Conservation (phyloP, 2,797 vertebrate species). For the Alectoris magna region DNA sequence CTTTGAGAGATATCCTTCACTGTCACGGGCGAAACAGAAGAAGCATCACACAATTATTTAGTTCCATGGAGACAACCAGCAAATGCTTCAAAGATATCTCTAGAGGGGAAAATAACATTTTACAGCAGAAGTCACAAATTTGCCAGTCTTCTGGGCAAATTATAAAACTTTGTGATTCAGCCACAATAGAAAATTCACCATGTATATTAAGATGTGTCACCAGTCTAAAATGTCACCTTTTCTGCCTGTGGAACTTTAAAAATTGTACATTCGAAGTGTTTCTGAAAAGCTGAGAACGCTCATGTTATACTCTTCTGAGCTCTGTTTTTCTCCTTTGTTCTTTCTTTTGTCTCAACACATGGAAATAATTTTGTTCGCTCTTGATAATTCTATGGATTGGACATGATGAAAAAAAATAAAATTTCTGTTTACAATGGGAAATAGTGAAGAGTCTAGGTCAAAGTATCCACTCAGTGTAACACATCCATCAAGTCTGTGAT, state of each 20-base stretch:
- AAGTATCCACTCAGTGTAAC: background rate
- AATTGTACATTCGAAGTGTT: background rate
- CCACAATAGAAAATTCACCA: background rate
- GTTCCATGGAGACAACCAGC: background rate
- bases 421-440: conserved; percentile 16
- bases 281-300: background rate
- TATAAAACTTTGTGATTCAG: background rate
- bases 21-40: background rate
- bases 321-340: background rate
- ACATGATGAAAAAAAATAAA: background rate
- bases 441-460: background rate
- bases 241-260: background rate
- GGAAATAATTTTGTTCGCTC: background rate
- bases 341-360: background rate
- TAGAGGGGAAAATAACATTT: background rate
- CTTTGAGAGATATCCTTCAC: background rate
- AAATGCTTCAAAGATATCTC: background rate
- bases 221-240: background rate
- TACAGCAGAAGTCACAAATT: background rate
- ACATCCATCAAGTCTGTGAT: background rate
- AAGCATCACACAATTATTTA: background rate
- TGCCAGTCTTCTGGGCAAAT: background rate
- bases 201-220: background rate
- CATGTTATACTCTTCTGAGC: background rate
- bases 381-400: background rate